These are phyloP conservation scores for Serranus cabrilla DNA, from an alignment of 2,797 vertebrate species.

Conservation along the genomic window DNA sequence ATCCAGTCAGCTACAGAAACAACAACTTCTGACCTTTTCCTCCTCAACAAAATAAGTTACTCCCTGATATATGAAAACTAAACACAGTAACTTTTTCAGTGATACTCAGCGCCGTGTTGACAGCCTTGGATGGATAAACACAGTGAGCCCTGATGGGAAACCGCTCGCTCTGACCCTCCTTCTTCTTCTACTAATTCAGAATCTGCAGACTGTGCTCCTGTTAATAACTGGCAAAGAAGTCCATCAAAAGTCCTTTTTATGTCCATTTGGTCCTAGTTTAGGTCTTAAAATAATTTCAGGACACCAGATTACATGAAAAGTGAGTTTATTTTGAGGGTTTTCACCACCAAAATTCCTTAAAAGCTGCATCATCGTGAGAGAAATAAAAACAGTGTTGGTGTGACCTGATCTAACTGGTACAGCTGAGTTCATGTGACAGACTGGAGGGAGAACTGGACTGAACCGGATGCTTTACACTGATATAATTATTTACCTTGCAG, in stretches of 20 bases:
- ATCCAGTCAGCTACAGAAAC: too few relatives aligned
- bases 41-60: not conserved
- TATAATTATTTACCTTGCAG: constrained; percentile 45
- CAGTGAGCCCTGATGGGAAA: constrained; percentile 3
- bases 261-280: not conserved
- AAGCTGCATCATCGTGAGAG: not conserved
- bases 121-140: constrained; percentile 22
- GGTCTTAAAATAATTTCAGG: not conserved
- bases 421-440: not conserved
- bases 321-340: not conserved
- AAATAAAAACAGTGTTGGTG: not conserved
- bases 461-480: constrained; percentile 19
- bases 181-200: constrained; percentile 3
- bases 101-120: not conserved
- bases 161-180: not conserved
- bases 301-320: not conserved
- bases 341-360: not conserved
- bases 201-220: not conserved
- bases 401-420: constrained; percentile 30
- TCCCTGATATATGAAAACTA: not conserved
- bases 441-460: not conserved
- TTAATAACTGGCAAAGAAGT: not conserved
- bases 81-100: constrained; percentile 24
- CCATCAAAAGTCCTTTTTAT: not conserved
- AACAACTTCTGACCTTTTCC: constrained; percentile 1